Base-by-base conservation (phyloP, 2,113 vertebrate genomes). In the Xiphias gladius region DNA sequence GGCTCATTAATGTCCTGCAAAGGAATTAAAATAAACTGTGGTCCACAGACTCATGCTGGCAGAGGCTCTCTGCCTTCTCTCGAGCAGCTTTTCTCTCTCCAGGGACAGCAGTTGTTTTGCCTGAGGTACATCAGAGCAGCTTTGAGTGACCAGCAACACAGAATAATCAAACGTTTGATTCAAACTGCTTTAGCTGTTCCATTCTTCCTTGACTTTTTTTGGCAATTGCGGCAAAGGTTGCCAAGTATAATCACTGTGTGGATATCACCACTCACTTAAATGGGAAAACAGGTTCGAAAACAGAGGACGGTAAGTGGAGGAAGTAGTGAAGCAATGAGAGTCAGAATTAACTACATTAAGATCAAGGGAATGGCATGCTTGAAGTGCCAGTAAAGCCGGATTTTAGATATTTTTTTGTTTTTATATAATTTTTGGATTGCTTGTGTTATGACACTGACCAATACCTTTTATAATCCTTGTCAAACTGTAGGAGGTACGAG, bases 1-100 rank as follows among this genome's bases (percentile, higher is more conserved):
- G 82, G 84, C 90, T 92, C 88, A 92, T 92, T 94, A 88, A 84
- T 81, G 88, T 88, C 88, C 88, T 93, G 80, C 87, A 70, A 79
- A 90, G 87, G 81, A 88, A 88, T 90, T 89, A 86, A 79, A 90
- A 85, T 88, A 84, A 85, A 89, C 85, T 87, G 83, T 65, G 79
- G 76, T 65, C 67, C 80, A 68, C 73, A 75, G 83, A 84, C 73
- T 68, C 12, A 5, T 32, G 61, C 78, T 84, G 87, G 87, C 80
- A 87, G 73, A 78, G 77, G 52, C 67, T 82, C 52, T 20, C 61
- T 80, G 64, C 70, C 86, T 80, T 83, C 88, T 82, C 79, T 75
- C 82, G 82, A 88, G 85, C 92, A 91, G 79, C 77, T 67, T 78
- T 69, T 80, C 71, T 77, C 55, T 82, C 91, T 88, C 87, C 58